Base-by-base conservation (phyloP, 2,797 vertebrate species). In the Clarias laeviceps region DNA sequence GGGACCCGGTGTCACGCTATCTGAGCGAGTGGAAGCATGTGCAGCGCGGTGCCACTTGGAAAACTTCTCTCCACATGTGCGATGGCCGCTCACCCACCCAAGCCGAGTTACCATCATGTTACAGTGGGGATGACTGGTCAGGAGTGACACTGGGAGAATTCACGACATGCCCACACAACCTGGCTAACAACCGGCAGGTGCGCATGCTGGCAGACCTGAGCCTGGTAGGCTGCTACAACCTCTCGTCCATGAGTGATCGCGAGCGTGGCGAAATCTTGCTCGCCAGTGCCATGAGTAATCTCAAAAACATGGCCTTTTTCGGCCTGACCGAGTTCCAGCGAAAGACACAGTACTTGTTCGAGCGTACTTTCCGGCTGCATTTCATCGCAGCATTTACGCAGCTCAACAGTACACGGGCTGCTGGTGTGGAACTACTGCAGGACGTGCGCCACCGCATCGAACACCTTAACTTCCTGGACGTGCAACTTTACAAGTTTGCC, bases 281-380 rank as follows among this genome's bases (percentile, higher is more conserved):
- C 80, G 96, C 96, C 93, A 99, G 98, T 70, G 98, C 98, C 87
- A 99, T 97, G 94, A 97, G 90, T 95, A 99, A 99, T 94, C 92
- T 99, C 88, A 99, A 98, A 93, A 97, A 98, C 92, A 99, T 99
- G 98, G 98, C 98, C 54, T 99, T 99, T 95, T 99, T 97, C 0
- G 98, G 98, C 82, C 96, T 99, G 87, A 99, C 98, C 0, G 98
- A 99, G 90, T 99, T 98, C 91, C 98, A 99, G 91, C 96, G 98
- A 92, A 99, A 99, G 95, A 99, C 98, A 0, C 98, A 99, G 91
- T 99, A 98, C 94, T 95, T 99, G 93, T 99, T 99, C 68, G 98
- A 99, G 94, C 97, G 97, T 94, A 99, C 98, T 93, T 99, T 99
- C 94, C 97, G 93, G 93, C 96, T 99, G 90, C 96, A 96, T 88